Conservation (phyloP, 2,797 vertebrate genomes). For the Tadarida brasiliensis region DNA sequence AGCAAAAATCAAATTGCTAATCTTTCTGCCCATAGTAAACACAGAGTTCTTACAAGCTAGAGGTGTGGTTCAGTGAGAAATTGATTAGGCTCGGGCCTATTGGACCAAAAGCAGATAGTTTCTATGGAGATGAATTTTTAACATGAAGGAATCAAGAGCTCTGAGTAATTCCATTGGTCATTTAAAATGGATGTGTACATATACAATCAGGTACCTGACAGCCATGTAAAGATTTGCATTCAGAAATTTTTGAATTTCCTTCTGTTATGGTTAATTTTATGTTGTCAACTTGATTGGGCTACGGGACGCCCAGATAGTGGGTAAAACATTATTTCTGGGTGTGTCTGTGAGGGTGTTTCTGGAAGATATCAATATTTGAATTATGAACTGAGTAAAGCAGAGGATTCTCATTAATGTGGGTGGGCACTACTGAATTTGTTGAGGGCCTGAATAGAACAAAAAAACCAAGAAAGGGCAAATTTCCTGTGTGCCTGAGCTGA, state of each 20-base stretch:
- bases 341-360: neutral
- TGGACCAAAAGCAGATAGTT: neutral
- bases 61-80: neutral
- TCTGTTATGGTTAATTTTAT: neutral
- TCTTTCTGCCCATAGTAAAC: neutral
- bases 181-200: neutral
- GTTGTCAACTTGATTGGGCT: neutral
- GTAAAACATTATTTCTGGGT: neutral
- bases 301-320: neutral
- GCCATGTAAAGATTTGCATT: neutral
- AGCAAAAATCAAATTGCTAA: neutral
- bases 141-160: neutral
- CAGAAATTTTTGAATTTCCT: neutral
- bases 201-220: neutral
- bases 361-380: neutral
- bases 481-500: neutral
- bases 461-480: neutral
- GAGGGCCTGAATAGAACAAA: neutral
- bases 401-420: neutral
- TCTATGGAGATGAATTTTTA: neutral
- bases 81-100: neutral
- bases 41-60: neutral
- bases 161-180: neutral
- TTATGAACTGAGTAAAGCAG: neutral
- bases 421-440: neutral